Conservation (phyloP, 2,797 vertebrate species). For the Carapus acus region DNA sequence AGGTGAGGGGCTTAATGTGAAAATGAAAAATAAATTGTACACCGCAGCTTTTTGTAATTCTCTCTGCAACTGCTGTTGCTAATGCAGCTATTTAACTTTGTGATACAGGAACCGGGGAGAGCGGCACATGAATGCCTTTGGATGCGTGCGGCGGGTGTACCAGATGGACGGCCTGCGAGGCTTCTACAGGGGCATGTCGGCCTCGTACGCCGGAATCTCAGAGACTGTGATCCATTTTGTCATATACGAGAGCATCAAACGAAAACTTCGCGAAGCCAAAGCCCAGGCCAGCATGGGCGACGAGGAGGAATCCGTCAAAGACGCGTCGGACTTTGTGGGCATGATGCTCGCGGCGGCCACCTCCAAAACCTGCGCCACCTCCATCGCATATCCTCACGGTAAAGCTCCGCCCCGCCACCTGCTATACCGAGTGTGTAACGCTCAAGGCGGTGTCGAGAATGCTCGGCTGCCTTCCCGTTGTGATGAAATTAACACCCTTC, state of each 20-base stretch:
- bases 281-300: conserved; percentile 79
- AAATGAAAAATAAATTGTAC: background rate
- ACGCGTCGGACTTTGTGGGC: conserved; percentile 91
- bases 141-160: conserved; percentile 90
- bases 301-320: conserved; percentile 84
- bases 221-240: conserved; percentile 99
- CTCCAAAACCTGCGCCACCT: conserved; percentile 95
- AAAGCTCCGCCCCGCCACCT: background rate
- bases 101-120: conserved; percentile 85
- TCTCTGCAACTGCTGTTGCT: background rate
- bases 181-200: conserved; percentile 98
- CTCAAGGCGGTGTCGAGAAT: too few species aligned
- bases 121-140: conserved; percentile 87
- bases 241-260: conserved; percentile 99
- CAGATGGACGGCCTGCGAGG: conserved; percentile 86
- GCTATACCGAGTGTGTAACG: too few species aligned
- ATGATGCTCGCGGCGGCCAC: conserved; percentile 99
- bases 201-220: conserved; percentile 97
- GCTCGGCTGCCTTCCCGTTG: too few species aligned
- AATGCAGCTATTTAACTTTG: background rate
- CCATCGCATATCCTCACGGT: conserved; percentile 83
- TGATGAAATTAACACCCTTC: background rate
- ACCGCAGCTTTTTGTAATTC: background rate
- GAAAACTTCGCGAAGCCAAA: conserved; percentile 81
- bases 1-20: conserved; percentile 79